These are phyloP conservation scores for Elysia crispata DNA, from an alignment of 2,888 invertebrate genomes.

Conservation along the genomic window DNA sequence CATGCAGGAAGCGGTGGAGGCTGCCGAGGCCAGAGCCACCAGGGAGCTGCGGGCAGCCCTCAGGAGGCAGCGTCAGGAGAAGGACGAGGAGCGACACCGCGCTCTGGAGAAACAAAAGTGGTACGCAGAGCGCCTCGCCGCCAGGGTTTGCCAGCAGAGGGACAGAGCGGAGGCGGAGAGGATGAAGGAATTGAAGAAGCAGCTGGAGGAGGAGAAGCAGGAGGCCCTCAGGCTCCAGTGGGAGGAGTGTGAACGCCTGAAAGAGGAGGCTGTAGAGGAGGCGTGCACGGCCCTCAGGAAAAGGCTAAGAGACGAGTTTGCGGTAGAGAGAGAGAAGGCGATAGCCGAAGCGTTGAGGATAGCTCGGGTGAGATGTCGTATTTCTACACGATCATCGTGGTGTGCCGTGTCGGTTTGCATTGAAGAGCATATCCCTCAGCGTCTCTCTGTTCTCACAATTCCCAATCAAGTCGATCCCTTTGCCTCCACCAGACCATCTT, in stretches of 20 bases:
- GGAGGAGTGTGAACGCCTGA: slow-evolving; percentile 68
- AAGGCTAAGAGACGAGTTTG: slow-evolving; percentile 65
- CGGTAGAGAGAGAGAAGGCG: slow-evolving; percentile 67
- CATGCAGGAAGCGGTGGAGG: slow-evolving; percentile 66
- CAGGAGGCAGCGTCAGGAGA: slow-evolving; percentile 61
- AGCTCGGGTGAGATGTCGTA: slow-evolving; percentile 69
- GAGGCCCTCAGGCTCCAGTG: slow-evolving; percentile 67
- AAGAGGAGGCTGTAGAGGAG: slow-evolving; percentile 66
- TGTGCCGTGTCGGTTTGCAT: no score
- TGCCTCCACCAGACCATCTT: no score
- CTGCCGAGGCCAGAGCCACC: slow-evolving; percentile 66
- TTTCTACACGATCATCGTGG: no score
- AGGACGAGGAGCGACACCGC: slow-evolving; percentile 64
- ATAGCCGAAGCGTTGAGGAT: slow-evolving; percentile 66
- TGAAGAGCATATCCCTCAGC: no score
- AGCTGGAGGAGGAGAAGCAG: slow-evolving; percentile 65
- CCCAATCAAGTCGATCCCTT: no score
- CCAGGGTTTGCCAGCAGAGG: slow-evolving; percentile 67
- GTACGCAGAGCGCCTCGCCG: slow-evolving; percentile 67
- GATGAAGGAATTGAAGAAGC: slow-evolving; percentile 64
- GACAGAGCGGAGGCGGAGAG: slow-evolving; percentile 70
- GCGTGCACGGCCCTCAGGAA: slow-evolving; percentile 63
- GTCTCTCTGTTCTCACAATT: no score
- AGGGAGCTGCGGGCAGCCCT: slow-evolving; percentile 69
- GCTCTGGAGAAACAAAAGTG: slow-evolving; percentile 68